Percentiles rank a stretch among this genome's conserved stretches.
These are phyloP conservation scores for Nasonia oneida DNA, from an alignment of 2,888 invertebrate species.

Conservation along the genomic window DNA sequence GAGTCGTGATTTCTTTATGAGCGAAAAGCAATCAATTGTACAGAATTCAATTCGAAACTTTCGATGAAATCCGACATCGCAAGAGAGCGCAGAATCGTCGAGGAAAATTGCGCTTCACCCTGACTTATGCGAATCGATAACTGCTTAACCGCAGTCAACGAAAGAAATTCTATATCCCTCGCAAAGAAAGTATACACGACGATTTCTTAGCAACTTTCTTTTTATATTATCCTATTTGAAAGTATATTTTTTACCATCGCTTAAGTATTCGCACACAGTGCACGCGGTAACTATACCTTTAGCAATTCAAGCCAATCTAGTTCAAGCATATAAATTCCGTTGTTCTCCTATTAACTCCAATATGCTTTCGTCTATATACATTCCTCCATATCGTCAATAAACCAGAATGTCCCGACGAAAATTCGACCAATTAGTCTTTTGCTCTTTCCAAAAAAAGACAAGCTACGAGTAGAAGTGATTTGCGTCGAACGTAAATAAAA, in stretches of 20 bases:
- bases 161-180: slow-evolving; percentile 21
- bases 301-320: not conserved
- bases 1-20: not conserved
- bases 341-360: not conserved
- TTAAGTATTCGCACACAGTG: not conserved
- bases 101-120: slow-evolving; percentile 28
- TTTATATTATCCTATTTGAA: not conserved
- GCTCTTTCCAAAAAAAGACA: not conserved
- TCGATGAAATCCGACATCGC: not conserved
- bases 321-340: not conserved
- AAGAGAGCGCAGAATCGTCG: not conserved
- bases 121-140: slow-evolving; percentile 37
- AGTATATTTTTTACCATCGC: not conserved
- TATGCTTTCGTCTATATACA: not conserved
- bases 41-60: not conserved
- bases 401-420: not conserved
- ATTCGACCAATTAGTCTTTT: not conserved
- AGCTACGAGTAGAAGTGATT: not conserved
- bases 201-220: slow-evolving; percentile 16
- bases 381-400: not conserved
- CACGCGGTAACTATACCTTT: not conserved
- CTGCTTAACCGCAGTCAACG: not conserved
- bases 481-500: not conserved
- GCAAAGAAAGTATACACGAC: slow-evolving; percentile 5
- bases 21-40: not conserved